Conservation (phyloP, 2,113 vertebrate species). For the Illadopsis cleaveri region DNA sequence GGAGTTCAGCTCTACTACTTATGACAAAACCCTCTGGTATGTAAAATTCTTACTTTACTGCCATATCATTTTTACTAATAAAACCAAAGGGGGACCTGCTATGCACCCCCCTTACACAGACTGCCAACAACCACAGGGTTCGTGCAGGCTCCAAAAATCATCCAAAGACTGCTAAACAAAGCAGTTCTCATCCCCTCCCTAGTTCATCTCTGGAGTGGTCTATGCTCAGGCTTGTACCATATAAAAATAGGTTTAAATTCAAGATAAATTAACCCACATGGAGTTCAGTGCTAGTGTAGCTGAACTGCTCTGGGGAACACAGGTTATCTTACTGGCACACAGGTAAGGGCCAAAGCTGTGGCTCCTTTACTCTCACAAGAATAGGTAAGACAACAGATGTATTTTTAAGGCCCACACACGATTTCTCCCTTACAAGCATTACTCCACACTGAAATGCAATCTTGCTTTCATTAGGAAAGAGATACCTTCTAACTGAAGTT, state of each 20-base stretch:
- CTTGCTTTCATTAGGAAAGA: slow-evolving; percentile 25
- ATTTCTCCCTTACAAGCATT: not conserved
- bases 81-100: not conserved
- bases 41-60: not conserved
- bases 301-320: not conserved
- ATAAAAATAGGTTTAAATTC: not conserved
- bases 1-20: not conserved
- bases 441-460: not conserved
- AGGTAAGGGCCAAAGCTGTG: not conserved
- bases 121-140: not conserved
- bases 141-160: not conserved
- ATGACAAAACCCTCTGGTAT: not conserved
- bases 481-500: not conserved
- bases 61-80: not conserved
- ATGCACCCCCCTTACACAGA: not conserved
- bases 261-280: not conserved
- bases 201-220: not conserved
- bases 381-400: not conserved
- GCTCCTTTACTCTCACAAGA: not conserved
- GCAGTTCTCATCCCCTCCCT: not conserved
- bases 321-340: not conserved
- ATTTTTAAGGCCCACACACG: not conserved
- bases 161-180: not conserved
- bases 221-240: not conserved
- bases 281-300: not conserved